phyloP scores from a whole-genome alignment of 2,888 invertebrate genomes.

The Rhynchonema sp. region DNA sequence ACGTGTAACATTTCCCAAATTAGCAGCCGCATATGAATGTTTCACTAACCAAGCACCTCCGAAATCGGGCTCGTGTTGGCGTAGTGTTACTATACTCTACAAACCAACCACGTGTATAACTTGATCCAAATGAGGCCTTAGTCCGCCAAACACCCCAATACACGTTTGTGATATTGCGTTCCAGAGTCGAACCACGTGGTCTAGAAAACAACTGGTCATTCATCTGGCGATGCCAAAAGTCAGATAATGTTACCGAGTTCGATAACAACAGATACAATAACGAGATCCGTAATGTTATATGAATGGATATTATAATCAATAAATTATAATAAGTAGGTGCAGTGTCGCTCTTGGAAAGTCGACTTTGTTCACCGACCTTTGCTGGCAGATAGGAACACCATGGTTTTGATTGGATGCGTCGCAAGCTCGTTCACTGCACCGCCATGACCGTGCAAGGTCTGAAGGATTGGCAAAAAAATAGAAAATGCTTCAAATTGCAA shows the following conservation, averaged over 20 bases:
- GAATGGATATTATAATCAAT: too few relatives aligned
- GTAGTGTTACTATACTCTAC: too few relatives aligned
- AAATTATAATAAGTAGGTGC: background rate
- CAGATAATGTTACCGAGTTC: too few relatives aligned
- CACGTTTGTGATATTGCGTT: conserved; percentile 9
- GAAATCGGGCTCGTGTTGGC: too few relatives aligned
- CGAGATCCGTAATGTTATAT: too few relatives aligned
- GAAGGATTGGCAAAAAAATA: background rate
- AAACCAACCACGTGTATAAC: conserved; percentile 6
- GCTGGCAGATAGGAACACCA: background rate
- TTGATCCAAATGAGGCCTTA: conserved; percentile 16
- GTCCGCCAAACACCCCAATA: conserved; percentile 14
- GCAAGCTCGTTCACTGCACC: background rate
- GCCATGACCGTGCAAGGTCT: background rate
- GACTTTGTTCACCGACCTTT: background rate
- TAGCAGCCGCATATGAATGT: too few relatives aligned
- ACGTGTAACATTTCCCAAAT: too few relatives aligned
- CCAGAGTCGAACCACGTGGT: conserved; percentile 17
- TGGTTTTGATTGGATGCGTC: background rate
- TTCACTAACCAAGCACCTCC: too few relatives aligned
- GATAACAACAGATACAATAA: too few relatives aligned
- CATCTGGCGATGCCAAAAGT: too few relatives aligned
- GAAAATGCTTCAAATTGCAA: background rate
- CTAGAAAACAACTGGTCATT: too few relatives aligned
- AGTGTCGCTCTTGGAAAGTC: background rate